Base-by-base conservation (phyloP, 2,888 invertebrate genomes). In the Erebia aethiops region DNA sequence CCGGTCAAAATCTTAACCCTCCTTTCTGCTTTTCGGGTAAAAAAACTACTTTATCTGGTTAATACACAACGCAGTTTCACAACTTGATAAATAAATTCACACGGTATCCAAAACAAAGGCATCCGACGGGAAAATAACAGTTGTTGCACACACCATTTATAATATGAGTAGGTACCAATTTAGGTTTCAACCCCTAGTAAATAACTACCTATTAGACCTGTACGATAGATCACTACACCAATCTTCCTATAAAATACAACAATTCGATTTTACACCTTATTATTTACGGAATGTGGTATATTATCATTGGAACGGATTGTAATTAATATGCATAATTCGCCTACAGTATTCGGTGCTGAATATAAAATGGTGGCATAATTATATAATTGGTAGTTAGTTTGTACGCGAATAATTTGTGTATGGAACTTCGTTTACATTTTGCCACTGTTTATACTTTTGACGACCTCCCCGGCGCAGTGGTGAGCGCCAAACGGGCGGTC, bases 361-460 rank as follows among this genome's bases (percentile, higher is more conserved):
- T 72, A 72, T 68, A 66, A 74, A 72, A 74, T 72, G 72, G 70
- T 71, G 70, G 69, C 71, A 74, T 76, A 76, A 76, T 76, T 70
- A 74, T 70, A 71, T 76, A 76, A 75, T 76, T 76, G 74, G 70
- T 70, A 58, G 70, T 67, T 69, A 52, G 69, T 77, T 69, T 75
- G 26, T 26, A 74, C 71, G 64, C 70, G 64, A 72, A 76, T 76
- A 75, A 76, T 75, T 72, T 46, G 79, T 82, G 85, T 85, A 85
- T 80, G 82, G 84, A 85, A 80, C 74, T 69, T 67, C 82, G 77
- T 72, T 72, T 63, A 69, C 66, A 69, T 69, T 56, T 64, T 63
- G 70, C 63, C 58, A 63, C 46, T 46, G 46, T 71, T 63, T 70
- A 74, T 26, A 26, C 26, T 26, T 26, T 26, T 26, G 26, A 26